Percentiles rank a stretch among this genome's conserved stretches.
Conservation (phyloP, 1,140 invertebrate genomes). For the Drosophila ananassae region DNA sequence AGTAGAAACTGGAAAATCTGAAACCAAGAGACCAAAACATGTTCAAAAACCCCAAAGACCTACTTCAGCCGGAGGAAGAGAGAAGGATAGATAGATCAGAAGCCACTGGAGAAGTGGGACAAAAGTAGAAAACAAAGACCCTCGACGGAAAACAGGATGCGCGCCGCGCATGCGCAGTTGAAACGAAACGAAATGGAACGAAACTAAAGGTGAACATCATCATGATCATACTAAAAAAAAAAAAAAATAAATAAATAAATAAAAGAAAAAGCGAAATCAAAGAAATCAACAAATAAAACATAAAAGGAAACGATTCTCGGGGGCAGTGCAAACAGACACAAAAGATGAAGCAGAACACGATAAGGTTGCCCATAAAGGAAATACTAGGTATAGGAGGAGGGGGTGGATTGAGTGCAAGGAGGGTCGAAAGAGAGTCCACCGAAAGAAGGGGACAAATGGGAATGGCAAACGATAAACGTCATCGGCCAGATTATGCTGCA, state of each 20-base stretch:
- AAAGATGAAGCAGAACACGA: constrained; percentile 62
- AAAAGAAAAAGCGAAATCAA: constrained; percentile 74
- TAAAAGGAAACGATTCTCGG: constrained; percentile 74
- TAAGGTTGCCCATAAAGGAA: constrained; percentile 56
- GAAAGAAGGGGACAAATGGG: constrained; percentile 32
- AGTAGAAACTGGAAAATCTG: constrained; percentile 55
- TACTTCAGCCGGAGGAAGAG: constrained; percentile 38
- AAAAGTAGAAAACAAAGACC: constrained; percentile 59
- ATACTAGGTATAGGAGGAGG: constrained; percentile 1
- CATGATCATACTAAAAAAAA: constrained; percentile 42
- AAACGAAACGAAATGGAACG: constrained; percentile 51
- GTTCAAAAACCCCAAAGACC: constrained; percentile 37
- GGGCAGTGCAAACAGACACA: constrained; percentile 47
- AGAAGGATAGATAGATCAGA: constrained; percentile 7
- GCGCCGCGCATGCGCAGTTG: constrained; percentile 70
- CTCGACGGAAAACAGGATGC: constrained; percentile 65
- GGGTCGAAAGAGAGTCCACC: constrained; percentile 10
- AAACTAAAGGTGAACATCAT: constrained; percentile 74
- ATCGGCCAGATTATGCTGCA: constrained; percentile 77
- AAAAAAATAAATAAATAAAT: constrained; percentile 20
- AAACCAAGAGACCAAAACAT: constrained; percentile 23
- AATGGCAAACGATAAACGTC: constrained; percentile 77
- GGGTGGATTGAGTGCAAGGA: constrained; percentile 11
- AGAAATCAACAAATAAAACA: constrained; percentile 78
- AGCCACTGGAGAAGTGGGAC: constrained; percentile 35